Evolutionary conservation across 2,113 vertebrate species (phyloP), one percentile per base, ranked within the genome.

Genomic region (Oostethus manadensis): DNA sequence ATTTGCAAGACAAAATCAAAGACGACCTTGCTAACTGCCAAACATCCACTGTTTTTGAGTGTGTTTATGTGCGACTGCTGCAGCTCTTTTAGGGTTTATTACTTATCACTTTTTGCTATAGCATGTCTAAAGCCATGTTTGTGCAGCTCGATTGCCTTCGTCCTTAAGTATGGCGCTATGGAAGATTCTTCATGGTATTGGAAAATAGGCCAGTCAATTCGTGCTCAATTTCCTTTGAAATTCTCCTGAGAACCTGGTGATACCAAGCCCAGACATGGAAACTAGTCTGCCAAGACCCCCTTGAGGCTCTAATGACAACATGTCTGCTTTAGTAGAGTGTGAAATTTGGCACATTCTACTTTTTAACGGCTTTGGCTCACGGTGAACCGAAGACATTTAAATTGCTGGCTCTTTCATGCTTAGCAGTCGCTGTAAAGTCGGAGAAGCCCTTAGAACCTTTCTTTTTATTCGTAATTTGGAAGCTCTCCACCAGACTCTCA

Each of bases 321-420:
- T 14, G 49, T 57, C 23, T 70, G 48, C 47, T 54, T 62, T 38
- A 56, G 62, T 56, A 20, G 21, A 57, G 51, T 73, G 62, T 62
- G 49, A 71, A 65, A 48, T 60, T 59, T 59, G 45, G 70, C 33
- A 26, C 40, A 59, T 47, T 48, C 55, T 56, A 17, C 62, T 60
- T 60, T 13, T 51, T 22, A 45, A 56, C 61, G 57, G 38, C 43
- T 58, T 23, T 35, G 38, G 53, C 58, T 53, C 53, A 55, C 15
- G 35, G 35, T 10, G 35, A 55, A 55, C 18, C 1, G n/a, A 18
- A n/a, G 35, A 15, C 9, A 40, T 75, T 80, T 64, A 60, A 66
- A 80, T 76, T 65, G 78, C 71, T 63, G 64, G 81, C 61, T 70
- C 80, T 80, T 81, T 84, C 73, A 86, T 84, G 71, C 53, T 84